Conservation (phyloP, 2,797 vertebrate genomes). For the Coregonus ussuriensis region DNA sequence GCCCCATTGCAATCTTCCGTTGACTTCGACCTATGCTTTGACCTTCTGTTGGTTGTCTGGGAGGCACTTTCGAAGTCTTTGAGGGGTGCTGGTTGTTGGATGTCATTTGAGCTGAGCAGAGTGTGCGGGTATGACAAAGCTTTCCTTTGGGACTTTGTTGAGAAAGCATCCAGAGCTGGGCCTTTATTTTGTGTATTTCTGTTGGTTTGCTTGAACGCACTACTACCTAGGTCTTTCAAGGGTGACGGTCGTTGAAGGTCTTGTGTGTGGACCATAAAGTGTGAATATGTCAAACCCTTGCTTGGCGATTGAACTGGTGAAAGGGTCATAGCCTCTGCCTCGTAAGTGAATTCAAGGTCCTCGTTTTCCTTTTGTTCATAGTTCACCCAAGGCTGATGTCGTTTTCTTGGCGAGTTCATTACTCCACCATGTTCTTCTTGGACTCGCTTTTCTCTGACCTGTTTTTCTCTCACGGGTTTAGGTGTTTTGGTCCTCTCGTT, state of each 20-base stretch:
- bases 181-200: constrained; percentile 5
- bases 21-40: background rate
- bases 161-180: constrained; percentile 36
- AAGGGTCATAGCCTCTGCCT: constrained; percentile 60
- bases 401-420: constrained; percentile 25
- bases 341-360: background rate
- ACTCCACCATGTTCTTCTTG: background rate
- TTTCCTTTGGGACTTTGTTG: background rate
- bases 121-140: background rate
- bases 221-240: background rate
- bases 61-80: background rate
- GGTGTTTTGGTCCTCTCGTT: background rate
- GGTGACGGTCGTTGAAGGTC: background rate
- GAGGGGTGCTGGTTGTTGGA: background rate
- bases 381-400: background rate
- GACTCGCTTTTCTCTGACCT: background rate
- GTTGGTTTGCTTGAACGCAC: background rate
- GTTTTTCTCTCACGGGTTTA: background rate
- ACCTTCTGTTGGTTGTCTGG: background rate
- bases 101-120: background rate
- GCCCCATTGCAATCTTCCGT: background rate
- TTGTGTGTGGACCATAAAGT: background rate
- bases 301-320: constrained; percentile 66
- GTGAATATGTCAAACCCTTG: constrained; percentile 18
- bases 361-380: constrained; percentile 25